Evolutionary conservation across 2,113 vertebrate species (phyloP).

Genomic region (Sinocyclocheilus rhinocerous): DNA sequence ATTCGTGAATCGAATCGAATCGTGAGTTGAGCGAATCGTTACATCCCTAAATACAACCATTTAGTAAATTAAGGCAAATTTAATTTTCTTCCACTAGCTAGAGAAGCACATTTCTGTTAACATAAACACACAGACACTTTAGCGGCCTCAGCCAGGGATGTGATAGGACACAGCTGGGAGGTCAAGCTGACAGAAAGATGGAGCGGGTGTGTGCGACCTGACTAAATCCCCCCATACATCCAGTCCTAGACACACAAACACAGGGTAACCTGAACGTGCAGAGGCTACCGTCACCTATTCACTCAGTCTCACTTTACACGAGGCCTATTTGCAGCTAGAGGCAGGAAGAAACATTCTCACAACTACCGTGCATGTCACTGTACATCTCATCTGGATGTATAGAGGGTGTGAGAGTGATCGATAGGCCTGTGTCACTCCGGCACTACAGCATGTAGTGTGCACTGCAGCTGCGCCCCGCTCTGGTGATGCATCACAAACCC

Average conservation of each 20-base stretch:
- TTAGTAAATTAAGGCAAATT: slow-evolving; percentile 18
- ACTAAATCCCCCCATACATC: slow-evolving; percentile 51
- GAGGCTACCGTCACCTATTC: slow-evolving; percentile 35
- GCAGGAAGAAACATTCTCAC: slow-evolving; percentile 33
- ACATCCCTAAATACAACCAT: background rate
- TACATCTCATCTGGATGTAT: slow-evolving; percentile 27
- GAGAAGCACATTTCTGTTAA: background rate
- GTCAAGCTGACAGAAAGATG: slow-evolving; percentile 58
- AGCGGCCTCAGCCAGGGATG: slow-evolving; percentile 19
- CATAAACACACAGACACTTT: slow-evolving; percentile 20
- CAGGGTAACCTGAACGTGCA: slow-evolving; percentile 37
- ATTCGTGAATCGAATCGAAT: no score
- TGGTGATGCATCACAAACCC: slow-evolving; percentile 39
- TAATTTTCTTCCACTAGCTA: background rate
- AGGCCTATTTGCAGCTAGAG: slow-evolving; percentile 27
- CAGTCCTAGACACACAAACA: slow-evolving; percentile 47
- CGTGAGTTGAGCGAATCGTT: no score
- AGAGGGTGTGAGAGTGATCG: slow-evolving; percentile 38
- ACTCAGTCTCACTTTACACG: slow-evolving; percentile 22
- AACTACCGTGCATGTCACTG: slow-evolving; percentile 10
- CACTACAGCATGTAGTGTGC: slow-evolving; percentile 7
- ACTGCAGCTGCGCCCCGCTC: slow-evolving; percentile 6
- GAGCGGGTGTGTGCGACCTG: slow-evolving; percentile 53
- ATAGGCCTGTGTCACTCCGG: slow-evolving; percentile 7
- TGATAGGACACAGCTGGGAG: slow-evolving; percentile 46